phyloP scores from a whole-genome alignment of 2,888 invertebrate species.

The Isoperla grammatica region DNA sequence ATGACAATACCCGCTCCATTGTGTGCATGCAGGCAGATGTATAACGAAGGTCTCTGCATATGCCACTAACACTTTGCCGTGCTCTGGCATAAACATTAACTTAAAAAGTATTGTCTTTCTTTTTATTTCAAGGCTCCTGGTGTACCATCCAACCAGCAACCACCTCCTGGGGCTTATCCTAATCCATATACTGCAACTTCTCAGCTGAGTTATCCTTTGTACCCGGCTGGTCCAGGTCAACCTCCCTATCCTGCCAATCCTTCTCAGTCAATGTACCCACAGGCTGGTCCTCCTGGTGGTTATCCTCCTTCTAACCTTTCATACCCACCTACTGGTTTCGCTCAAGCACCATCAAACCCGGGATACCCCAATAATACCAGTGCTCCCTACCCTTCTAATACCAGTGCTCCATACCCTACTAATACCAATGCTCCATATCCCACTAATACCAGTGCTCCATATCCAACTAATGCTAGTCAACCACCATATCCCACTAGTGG shows the following conservation, averaged over 20 bases:
- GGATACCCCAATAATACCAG: not conserved
- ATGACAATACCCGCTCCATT: too few relatives aligned
- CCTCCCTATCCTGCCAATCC: not conserved
- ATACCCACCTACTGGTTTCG: not conserved
- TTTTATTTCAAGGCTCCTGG: slow-evolving; percentile 28
- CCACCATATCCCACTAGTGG: slow-evolving; percentile 8
- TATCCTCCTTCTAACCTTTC: not conserved
- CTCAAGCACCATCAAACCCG: not conserved
- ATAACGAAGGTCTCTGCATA: too few relatives aligned
- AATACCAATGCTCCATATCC: not conserved
- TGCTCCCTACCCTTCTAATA: not conserved
- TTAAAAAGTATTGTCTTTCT: slow-evolving; percentile 16
- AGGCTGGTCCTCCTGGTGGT: not conserved
- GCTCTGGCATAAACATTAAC: too few relatives aligned
- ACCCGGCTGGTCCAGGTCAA: slow-evolving; percentile 13
- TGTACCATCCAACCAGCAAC: slow-evolving; percentile 21
- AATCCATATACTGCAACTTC: slow-evolving; percentile 23
- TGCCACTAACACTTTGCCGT: too few relatives aligned
- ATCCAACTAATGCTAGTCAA: not conserved
- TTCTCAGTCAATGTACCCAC: not conserved
- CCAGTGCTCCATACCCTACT: not conserved
- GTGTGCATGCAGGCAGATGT: too few relatives aligned
- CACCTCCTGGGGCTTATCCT: slow-evolving; percentile 22
- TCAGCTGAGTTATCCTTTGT: slow-evolving; percentile 21
- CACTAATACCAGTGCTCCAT: not conserved